phyloP scores from a whole-genome alignment of 1,140 invertebrate species.

The Parapsyche elsis region DNA sequence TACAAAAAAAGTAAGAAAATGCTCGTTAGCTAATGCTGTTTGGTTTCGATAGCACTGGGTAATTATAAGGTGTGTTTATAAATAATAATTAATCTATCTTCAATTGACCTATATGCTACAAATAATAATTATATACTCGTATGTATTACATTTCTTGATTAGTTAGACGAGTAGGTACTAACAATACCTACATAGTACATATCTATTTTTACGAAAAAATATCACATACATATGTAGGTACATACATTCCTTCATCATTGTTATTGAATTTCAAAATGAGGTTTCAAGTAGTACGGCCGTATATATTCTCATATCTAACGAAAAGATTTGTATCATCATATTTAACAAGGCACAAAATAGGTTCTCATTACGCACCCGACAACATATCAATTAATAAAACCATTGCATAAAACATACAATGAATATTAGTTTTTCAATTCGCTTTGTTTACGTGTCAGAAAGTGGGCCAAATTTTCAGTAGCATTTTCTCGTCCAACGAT shows the following conservation, averaged over 20 bases:
- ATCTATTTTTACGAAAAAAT: no score
- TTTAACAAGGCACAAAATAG: no score
- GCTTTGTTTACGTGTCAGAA: not conserved
- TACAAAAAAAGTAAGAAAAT: not conserved
- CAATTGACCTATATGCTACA: not conserved
- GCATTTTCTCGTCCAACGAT: not conserved
- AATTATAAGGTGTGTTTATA: conserved; percentile 3
- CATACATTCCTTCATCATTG: no score
- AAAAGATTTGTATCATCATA: no score
- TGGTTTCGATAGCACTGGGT: not conserved
- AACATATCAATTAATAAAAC: conserved; percentile 4
- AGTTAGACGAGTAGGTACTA: no score
- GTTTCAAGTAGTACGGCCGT: no score
- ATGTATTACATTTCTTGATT: no score
- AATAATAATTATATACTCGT: no score
- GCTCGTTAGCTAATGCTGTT: not conserved
- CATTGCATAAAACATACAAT: conserved; percentile 5
- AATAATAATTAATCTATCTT: not conserved
- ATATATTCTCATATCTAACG: no score
- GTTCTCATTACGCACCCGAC: not conserved
- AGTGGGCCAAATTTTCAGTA: not conserved
- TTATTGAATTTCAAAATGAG: no score
- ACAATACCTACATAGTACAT: no score
- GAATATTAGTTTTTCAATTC: not conserved
- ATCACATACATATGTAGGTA: no score